phyloP scores from a whole-genome alignment of 1,140 invertebrate genomes.

The Drosophila ohnishii region DNA sequence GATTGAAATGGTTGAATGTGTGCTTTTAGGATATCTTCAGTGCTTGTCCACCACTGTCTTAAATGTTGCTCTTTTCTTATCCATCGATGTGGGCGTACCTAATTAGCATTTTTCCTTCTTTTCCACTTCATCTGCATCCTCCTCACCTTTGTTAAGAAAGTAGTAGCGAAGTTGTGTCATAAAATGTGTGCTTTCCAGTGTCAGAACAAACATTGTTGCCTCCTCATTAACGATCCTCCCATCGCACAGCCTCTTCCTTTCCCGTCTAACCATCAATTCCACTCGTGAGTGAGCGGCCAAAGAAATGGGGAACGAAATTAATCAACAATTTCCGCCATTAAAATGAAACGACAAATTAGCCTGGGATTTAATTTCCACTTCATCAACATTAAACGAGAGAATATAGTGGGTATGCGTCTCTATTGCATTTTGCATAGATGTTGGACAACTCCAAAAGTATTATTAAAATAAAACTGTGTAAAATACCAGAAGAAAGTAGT shows the following conservation, averaged over 20 bases:
- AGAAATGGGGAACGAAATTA: conserved; percentile 41
- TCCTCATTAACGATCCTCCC: conserved; percentile 4
- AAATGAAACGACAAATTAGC: conserved; percentile 48
- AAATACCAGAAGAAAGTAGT: too few relatives aligned
- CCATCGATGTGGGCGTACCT: neutral
- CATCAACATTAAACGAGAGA: conserved; percentile 65
- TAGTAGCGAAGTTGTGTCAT: neutral
- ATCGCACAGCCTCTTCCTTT: neutral
- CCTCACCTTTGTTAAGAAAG: neutral
- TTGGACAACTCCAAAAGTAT: too few relatives aligned
- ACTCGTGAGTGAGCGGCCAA: neutral
- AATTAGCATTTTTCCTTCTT: neutral
- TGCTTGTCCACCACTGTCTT: too few relatives aligned
- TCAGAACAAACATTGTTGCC: conserved; percentile 43
- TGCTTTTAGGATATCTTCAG: neutral
- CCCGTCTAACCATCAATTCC: neutral
- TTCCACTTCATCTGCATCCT: neutral
- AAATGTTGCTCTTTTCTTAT: conserved; percentile 1
- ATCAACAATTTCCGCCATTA: conserved; percentile 63
- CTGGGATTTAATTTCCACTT: conserved; percentile 56
- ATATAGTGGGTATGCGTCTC: neutral
- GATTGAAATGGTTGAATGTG: neutral
- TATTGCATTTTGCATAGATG: neutral
- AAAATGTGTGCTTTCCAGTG: neutral
- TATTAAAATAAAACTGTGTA: too few relatives aligned